phyloP scores from a whole-genome alignment of 2,113 vertebrate species.

The Lethenteron camtschaticum region DNA sequence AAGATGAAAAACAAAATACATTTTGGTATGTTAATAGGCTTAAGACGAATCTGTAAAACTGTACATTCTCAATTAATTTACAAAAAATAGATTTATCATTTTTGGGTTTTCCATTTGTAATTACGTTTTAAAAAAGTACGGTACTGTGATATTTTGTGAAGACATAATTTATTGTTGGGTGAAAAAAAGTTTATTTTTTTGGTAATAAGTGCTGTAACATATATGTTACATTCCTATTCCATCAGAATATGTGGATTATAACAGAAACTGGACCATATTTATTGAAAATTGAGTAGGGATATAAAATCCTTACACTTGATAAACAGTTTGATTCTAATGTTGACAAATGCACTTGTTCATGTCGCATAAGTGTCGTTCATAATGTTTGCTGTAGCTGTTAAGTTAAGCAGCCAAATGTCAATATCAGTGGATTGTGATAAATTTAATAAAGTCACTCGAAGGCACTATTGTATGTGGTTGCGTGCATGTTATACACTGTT shows the following conservation, averaged over 20 bases:
- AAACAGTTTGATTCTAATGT: constrained; percentile 2
- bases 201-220: constrained; percentile 1
- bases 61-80: not conserved
- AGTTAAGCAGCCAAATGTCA: constrained; percentile 5
- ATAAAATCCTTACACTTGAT: constrained; percentile 2
- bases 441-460: constrained; percentile 5
- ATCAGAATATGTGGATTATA: not conserved
- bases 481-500: not conserved
- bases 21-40: not conserved
- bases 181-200: constrained; percentile 2
- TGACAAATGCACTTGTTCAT: constrained; percentile 5
- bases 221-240: constrained; percentile 1
- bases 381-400: constrained; percentile 3
- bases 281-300: constrained; percentile 1
- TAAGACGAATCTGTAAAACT: constrained; percentile 3
- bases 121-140: constrained; percentile 2
- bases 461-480: not conserved
- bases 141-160: constrained; percentile 4
- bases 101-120: not conserved
- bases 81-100: not conserved
- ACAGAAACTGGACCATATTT: constrained; percentile 2
- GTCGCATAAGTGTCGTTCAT: constrained; percentile 2
- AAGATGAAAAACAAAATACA: not conserved
- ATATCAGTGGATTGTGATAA: constrained; percentile 4
- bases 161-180: constrained; percentile 5